A percentile compares a stretch with the other conserved stretches of the same genome.
Conservation (phyloP, 2,888 invertebrate species). For the Pelosia muscerda region DNA sequence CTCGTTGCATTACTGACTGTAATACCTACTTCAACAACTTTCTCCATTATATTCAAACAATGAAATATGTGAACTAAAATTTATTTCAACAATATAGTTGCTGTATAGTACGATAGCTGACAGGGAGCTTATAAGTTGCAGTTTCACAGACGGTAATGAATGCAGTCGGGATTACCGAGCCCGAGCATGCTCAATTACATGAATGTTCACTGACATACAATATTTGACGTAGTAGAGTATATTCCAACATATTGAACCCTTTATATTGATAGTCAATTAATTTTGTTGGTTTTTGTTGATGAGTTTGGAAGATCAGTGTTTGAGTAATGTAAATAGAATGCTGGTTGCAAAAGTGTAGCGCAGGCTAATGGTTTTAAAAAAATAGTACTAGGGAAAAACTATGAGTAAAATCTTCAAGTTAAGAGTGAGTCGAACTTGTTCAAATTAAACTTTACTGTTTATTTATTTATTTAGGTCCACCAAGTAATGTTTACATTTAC, state of each 20-base stretch:
- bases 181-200: slow-evolving; percentile 64
- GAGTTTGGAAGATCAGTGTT: slow-evolving; percentile 1
- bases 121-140: slow-evolving; percentile 73
- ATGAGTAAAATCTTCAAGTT: too few relatives aligned
- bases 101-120: slow-evolving; percentile 34
- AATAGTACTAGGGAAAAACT: too few relatives aligned
- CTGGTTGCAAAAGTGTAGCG: neutral
- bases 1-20: too few relatives aligned
- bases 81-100: slow-evolving; percentile 31
- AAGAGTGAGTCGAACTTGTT: neutral
- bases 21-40: neutral
- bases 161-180: slow-evolving; percentile 67
- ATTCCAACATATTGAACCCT: slow-evolving; percentile 28
- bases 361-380: neutral
- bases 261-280: slow-evolving; percentile 38
- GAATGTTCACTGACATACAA: slow-evolving; percentile 71
- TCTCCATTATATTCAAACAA: slow-evolving; percentile 13
- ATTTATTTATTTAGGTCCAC: too few relatives aligned
- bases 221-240: slow-evolving; percentile 41
- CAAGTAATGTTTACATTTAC: too few relatives aligned
- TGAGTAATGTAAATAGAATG: neutral
- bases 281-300: slow-evolving; percentile 21
- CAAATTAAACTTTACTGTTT: too few relatives aligned
- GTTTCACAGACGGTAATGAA: slow-evolving; percentile 70
- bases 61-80: slow-evolving; percentile 16